phyloP scores from a whole-genome alignment of 1,140 invertebrate genomes.

The Oedothorax gibbosus region DNA sequence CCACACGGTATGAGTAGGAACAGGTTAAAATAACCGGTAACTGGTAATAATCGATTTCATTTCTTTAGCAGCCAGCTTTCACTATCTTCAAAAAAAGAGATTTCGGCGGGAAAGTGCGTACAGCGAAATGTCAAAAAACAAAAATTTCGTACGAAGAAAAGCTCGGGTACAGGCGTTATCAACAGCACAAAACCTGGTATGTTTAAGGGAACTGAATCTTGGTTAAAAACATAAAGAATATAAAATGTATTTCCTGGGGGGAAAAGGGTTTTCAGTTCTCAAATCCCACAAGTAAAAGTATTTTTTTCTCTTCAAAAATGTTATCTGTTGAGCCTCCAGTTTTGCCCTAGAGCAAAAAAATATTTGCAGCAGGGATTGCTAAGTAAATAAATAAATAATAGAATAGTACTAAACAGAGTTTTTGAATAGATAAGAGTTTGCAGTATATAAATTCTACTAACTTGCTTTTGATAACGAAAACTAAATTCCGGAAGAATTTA shows the following conservation, averaged over 20 bases:
- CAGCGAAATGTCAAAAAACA: too few species aligned
- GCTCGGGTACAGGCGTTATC: not conserved
- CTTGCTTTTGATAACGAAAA: conserved; percentile 28
- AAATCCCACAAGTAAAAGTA: not conserved
- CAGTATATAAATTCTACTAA: not conserved
- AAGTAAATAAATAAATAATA: conserved; percentile 20
- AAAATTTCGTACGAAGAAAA: too few species aligned
- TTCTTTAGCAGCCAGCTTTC: too few species aligned
- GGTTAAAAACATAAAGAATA: conserved; percentile 7
- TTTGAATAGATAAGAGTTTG: conserved; percentile 18
- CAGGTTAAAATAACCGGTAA: too few species aligned
- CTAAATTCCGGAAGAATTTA: conserved; percentile 15
- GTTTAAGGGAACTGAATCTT: not conserved
- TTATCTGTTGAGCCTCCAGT: not conserved
- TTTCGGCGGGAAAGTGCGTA: too few species aligned
- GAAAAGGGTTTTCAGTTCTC: not conserved
- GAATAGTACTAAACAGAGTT: not conserved
- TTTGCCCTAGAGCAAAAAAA: conserved; percentile 1
- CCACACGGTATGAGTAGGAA: too few species aligned
- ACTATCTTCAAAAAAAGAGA: too few species aligned
- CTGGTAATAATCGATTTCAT: too few species aligned
- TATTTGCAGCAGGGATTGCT: not conserved
- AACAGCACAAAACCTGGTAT: not conserved
- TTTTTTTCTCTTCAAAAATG: not conserved
- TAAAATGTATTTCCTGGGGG: conserved; percentile 21